phyloP scores from a whole-genome alignment of 2,113 vertebrate genomes.

The Pungitius pungitius region DNA sequence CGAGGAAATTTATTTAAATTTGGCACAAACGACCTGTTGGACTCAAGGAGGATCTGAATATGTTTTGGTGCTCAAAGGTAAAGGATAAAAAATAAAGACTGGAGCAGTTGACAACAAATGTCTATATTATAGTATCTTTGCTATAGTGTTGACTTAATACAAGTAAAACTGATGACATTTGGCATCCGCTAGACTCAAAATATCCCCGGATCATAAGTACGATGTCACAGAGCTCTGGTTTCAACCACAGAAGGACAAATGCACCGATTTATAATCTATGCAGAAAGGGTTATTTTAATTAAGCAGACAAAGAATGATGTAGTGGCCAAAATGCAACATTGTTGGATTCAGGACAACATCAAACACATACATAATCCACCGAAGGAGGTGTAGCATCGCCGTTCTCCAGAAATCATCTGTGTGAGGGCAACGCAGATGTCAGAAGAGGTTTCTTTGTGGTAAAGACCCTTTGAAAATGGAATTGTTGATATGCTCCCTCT shows the following conservation, averaged over 20 bases:
- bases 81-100: background rate
- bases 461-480: background rate
- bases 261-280: slow-evolving; percentile 78
- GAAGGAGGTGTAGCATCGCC: slow-evolving; percentile 44
- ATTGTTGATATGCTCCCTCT: background rate
- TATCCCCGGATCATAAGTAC: background rate
- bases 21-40: background rate
- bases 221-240: background rate
- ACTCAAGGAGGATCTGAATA: too few relatives aligned
- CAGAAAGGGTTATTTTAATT: slow-evolving; percentile 77
- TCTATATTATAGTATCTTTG: too few relatives aligned
- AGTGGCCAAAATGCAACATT: slow-evolving; percentile 64
- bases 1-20: background rate
- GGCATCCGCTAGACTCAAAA: background rate
- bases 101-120: background rate
- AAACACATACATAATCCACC: slow-evolving; percentile 63
- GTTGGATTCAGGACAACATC: slow-evolving; percentile 67
- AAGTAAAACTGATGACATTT: background rate
- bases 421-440: background rate
- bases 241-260: slow-evolving; percentile 68
- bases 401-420: slow-evolving; percentile 9
- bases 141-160: background rate
- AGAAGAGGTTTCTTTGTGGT: background rate
- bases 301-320: slow-evolving; percentile 68
- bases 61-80: too few relatives aligned